Conservation (phyloP, 2,888 invertebrate species). For the Gasteruption jaculator region DNA sequence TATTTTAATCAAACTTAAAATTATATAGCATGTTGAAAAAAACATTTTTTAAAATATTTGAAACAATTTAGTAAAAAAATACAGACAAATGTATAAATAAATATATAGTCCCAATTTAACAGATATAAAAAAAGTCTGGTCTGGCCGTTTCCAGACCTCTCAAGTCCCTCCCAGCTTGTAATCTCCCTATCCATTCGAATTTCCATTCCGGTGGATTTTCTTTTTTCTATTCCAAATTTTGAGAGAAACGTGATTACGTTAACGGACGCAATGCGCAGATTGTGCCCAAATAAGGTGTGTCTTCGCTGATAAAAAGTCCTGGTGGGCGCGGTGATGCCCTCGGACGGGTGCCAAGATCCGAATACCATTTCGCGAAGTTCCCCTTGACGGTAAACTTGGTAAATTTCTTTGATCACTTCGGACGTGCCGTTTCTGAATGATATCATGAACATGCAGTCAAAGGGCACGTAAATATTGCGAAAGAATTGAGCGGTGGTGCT, state of each 20-base stretch:
- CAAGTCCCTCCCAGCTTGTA: too few species aligned
- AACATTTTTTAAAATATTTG: too few species aligned
- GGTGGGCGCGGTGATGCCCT: constrained; percentile 31
- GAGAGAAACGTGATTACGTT: constrained; percentile 29
- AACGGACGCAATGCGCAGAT: constrained; percentile 36
- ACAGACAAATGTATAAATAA: constrained; percentile 6
- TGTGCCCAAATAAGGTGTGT: constrained; percentile 38
- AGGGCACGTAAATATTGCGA: constrained; percentile 37
- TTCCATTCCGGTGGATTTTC: neutral
- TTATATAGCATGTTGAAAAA: too few species aligned
- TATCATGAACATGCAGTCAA: constrained; percentile 40
- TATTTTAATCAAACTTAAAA: too few species aligned
- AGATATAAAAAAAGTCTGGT: neutral
- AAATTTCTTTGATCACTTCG: constrained; percentile 39
- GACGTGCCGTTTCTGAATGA: constrained; percentile 19
- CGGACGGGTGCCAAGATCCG: constrained; percentile 31
- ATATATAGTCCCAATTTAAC: neutral
- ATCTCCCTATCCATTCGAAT: neutral
- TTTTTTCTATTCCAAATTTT: constrained; percentile 3
- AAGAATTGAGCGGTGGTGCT: constrained; percentile 36
- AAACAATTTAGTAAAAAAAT: too few species aligned
- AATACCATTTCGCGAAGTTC: constrained; percentile 31
- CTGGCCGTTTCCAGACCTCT: too few species aligned
- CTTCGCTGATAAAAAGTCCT: constrained; percentile 39
- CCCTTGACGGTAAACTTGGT: constrained; percentile 32